Evolutionary conservation across 1,140 invertebrate species (phyloP).

Genomic region (Tetraneura akinire): DNA sequence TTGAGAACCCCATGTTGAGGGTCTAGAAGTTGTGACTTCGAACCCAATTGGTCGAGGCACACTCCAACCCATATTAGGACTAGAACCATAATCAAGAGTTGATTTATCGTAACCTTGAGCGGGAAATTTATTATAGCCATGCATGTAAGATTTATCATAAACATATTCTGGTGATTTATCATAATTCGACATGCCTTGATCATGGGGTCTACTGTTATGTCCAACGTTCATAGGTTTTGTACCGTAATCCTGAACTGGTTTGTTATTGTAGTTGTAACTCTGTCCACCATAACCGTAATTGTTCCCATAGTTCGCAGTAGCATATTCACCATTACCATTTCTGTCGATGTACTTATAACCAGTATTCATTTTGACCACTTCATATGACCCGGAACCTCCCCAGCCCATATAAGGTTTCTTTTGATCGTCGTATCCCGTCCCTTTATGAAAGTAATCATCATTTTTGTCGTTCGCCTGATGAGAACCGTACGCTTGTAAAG

Average conservation of each 20-base stretch:
- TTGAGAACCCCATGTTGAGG: neutral
- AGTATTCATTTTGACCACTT: slow-evolving; percentile 33
- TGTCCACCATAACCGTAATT: slow-evolving; percentile 23
- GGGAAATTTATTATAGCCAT: neutral
- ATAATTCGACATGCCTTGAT: neutral
- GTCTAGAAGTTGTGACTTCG: neutral
- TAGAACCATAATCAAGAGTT: neutral
- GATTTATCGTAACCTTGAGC: neutral
- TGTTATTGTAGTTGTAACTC: slow-evolving; percentile 23
- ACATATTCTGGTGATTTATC: neutral
- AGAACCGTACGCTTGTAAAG: neutral
- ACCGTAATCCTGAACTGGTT: slow-evolving; percentile 3
- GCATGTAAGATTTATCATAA: neutral
- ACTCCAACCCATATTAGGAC: neutral
- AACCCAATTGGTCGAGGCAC: slow-evolving; percentile 1
- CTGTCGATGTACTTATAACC: slow-evolving; percentile 40
- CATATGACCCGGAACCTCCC: slow-evolving; percentile 46
- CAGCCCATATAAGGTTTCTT: slow-evolving; percentile 41
- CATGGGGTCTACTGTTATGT: neutral
- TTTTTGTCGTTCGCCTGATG: slow-evolving; percentile 5
- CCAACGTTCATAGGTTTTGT: neutral
- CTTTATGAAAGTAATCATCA: slow-evolving; percentile 44
- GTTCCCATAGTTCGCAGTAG: neutral
- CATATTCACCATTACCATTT: slow-evolving; percentile 19
- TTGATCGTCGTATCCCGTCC: slow-evolving; percentile 21